Evolutionary conservation across 2,888 invertebrate species (phyloP), one percentile per base, ranked within the genome.

Genomic region (Smittia sp.): DNA sequence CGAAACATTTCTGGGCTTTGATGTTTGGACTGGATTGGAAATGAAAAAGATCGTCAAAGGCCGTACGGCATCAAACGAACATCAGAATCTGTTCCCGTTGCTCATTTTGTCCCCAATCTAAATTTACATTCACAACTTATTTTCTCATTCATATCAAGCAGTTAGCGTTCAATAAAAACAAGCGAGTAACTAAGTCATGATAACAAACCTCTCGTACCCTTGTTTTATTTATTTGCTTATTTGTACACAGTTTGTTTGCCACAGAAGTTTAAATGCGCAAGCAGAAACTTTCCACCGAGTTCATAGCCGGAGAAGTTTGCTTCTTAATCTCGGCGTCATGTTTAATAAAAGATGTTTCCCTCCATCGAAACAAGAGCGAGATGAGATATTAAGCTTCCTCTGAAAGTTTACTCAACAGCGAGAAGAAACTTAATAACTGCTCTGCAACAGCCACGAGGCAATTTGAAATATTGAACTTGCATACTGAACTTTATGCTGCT

Each of bases 371-470:
- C 15, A 52, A 52, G 15, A 4, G 15, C 7, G 52, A n/a, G 4
- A 52, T 6, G 9, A 58, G 18, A 58, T 4, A 4, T 58, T 22
- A 58, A 58, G 18, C 22, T 4, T 58, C 15, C 4, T 9, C 15
- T 52, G 9, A 52, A 52, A 58, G 20, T 58, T 58, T n/a, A 46
- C 3, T 46, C 46, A 46, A 3, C 2, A 46, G n/a, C 46, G 11
- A 15, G 46, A n/a, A 46, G n/a, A 46, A 39, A 46, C 46, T 46
- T 46, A 46, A n/a, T 46, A 46, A 46, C 46, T 46, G 46, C n/a
- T 58, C 1, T 58, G 58, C 58, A 58, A 58, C 58, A 22, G 58
- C 58, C 22, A 20, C 22, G 15, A 58, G 22, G 58, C 18, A 20
- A 20, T 58, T 2, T 58, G 7, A 58, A 58, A 58, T 58, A 58